Evolutionary conservation across 2,888 invertebrate genomes (phyloP).

Genomic region (Neocrepidodera transversa): DNA sequence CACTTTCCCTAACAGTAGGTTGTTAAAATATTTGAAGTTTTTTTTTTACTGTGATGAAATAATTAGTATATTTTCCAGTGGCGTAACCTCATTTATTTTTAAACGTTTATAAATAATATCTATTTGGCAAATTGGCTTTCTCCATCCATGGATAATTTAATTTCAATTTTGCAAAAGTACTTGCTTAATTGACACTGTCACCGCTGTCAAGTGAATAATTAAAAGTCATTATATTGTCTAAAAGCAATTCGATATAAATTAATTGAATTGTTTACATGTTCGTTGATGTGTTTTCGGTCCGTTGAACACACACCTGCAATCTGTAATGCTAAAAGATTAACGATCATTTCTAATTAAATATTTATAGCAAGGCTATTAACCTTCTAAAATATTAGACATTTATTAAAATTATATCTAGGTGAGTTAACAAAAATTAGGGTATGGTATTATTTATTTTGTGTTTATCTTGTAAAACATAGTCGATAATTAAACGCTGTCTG

Average conservation of each 20-base stretch:
- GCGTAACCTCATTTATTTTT: no score
- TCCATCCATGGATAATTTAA: constrained; percentile 15
- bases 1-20: background rate
- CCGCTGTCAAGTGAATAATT: constrained; percentile 24
- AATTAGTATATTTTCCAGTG: no score
- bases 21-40: no score
- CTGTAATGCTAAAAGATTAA: constrained; percentile 24
- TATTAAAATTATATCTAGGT: no score
- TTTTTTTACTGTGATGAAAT: no score
- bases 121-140: constrained; percentile 4
- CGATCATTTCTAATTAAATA: constrained; percentile 18
- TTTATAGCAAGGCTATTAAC: background rate
- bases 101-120: no score
- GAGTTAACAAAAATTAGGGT: no score
- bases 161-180: constrained; percentile 25
- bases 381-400: background rate
- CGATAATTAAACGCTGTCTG: no score
- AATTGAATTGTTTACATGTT: constrained; percentile 38
- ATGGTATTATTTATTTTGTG: no score
- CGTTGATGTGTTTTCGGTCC: constrained; percentile 30
- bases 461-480: no score
- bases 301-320: constrained; percentile 11
- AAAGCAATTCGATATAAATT: constrained; percentile 35
- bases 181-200: constrained; percentile 28
- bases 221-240: constrained; percentile 33